Evolutionary conservation across 2,888 invertebrate species (phyloP).

Genomic region (Notocelia uddmanniana): DNA sequence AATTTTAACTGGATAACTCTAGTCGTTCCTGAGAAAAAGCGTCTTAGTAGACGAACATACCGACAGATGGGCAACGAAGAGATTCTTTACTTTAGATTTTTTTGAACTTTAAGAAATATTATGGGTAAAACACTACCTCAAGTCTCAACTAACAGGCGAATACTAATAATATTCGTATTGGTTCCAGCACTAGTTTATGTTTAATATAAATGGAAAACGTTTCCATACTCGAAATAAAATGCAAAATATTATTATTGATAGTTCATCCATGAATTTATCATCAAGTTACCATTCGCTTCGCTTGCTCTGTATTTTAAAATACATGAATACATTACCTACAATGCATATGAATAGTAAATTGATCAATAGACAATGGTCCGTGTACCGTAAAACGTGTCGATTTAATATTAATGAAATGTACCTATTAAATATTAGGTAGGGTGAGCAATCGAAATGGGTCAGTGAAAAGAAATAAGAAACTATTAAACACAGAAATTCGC

Average conservation of each 20-base stretch:
- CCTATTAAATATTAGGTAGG: background rate
- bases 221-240: background rate
- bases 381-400: constrained; percentile 1
- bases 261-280: constrained; percentile 16
- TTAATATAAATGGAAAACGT: background rate
- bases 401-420: background rate
- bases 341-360: constrained; percentile 6
- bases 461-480: background rate
- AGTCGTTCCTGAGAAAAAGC: no score
- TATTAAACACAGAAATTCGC: no score
- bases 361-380: background rate
- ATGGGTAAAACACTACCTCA: no score
- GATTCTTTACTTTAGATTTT: no score
- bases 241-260: constrained; percentile 10
- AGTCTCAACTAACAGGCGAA: no score
- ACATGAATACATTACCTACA: background rate
- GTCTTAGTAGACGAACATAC: no score
- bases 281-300: constrained; percentile 9
- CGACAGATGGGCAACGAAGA: no score
- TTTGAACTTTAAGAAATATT: no score
- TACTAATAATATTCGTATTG: no score
- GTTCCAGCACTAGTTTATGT: background rate
- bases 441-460: background rate
- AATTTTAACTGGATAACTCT: no score
- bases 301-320: constrained; percentile 14